phyloP scores from a whole-genome alignment of 2,888 invertebrate species.

The Sepioteuthis lessoniana region DNA sequence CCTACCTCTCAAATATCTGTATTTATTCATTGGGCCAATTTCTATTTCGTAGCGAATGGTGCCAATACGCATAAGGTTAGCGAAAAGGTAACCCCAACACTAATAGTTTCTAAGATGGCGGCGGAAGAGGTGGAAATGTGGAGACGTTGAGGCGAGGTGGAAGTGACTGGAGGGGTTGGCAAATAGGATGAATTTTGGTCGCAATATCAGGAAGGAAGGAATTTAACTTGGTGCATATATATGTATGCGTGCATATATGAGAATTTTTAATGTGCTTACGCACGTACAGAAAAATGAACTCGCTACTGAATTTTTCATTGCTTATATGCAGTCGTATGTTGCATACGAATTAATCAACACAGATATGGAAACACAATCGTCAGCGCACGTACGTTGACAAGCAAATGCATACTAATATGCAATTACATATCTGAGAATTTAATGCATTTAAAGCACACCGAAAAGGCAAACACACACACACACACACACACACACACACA shows the following conservation, averaged over 20 bases:
- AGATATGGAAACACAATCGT: background rate
- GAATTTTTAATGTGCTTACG: background rate
- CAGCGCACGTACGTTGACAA: background rate
- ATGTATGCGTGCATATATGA: background rate
- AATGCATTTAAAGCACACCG: background rate
- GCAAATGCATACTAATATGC: background rate
- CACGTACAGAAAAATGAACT: background rate
- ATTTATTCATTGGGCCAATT: constrained; percentile 23
- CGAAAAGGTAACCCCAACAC: background rate
- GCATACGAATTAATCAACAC: background rate
- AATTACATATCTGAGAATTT: background rate
- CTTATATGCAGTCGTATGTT: background rate
- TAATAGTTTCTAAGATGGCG: constrained; percentile 23
- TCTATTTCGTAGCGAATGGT: constrained; percentile 8
- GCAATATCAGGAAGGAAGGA: constrained; percentile 23
- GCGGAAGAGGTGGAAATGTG: background rate
- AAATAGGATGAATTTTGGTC: background rate
- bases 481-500: background rate
- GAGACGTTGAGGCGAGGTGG: background rate
- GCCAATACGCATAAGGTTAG: background rate
- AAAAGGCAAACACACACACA: background rate
- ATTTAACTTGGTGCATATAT: background rate
- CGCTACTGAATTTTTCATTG: background rate
- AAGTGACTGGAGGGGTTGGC: background rate
- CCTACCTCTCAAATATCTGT: constrained; percentile 33